Base-by-base conservation (phyloP, 2,113 vertebrate species). In the Leptosomus discolor region DNA sequence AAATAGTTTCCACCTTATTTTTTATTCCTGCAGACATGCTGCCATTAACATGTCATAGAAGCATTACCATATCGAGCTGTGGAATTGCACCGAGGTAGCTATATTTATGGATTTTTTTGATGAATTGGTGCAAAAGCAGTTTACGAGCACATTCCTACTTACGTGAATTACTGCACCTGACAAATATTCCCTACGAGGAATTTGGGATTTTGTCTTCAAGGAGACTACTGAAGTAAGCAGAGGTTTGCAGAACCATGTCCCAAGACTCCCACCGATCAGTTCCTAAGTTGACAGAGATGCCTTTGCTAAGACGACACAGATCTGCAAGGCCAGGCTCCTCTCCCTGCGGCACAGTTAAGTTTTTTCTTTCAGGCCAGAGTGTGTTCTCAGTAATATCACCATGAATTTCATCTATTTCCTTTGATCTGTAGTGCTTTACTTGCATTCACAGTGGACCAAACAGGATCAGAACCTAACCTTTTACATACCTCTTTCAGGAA, bases 21-120 rank as follows among this genome's bases (percentile, higher is more conserved):
- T 83, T 84, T 12, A 63, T 39, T 87, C 30, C 58, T 83, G 58
- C 39, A 90, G 58, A 65, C 24, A 41, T 2, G 21, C 36, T 68
- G 61, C 43, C 3, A 0, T n/a, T 34, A 88, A 86, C 37, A 23
- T 2, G 9, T 51, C 77, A 60, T 1, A 76, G 26, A 68, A 67
- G 32, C 46, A 58, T 39, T 78, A 32, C 43, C 3, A 0, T 11
- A 65, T 5, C 0, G 0, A 75, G 45, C 11, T 41, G 23, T 15
- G 19, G 56, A 82, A 81, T 17, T 60, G n/a, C 53, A 87, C 12
- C 56, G 34, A 78, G 3, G 1, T 12, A 74, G 29, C 41, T 63
- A 0, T 5, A 58, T 16, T n/a, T 78, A 63, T 1, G 1, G 16
- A 30, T 8, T 45, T 53, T 63, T 74, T 58, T 64, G 0, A 73